Evolutionary conservation across 2,797 vertebrate species (phyloP).

Genomic region (Poecile montanus): DNA sequence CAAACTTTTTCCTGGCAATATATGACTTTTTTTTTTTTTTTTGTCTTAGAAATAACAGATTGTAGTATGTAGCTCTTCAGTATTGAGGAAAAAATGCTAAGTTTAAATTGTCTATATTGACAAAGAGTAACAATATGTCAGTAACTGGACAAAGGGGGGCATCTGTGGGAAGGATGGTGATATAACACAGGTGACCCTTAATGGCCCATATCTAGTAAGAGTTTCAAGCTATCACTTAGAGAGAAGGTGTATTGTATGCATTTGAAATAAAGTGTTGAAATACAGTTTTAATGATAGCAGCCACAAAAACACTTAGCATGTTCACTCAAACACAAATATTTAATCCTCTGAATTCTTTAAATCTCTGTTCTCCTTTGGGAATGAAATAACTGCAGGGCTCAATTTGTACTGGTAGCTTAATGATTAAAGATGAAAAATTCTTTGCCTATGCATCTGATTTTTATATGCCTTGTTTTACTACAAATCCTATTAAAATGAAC

Average conservation of each 20-base stretch:
- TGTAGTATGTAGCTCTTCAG: not conserved
- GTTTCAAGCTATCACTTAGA: conserved; percentile 18
- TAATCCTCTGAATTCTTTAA: conserved; percentile 84
- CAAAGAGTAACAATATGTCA: not conserved
- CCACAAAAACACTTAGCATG: conserved; percentile 77
- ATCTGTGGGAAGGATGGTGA: not conserved
- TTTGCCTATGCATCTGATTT: conserved; percentile 84
- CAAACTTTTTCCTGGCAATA: not conserved
- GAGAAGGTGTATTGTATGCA: not conserved
- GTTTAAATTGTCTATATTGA: not conserved
- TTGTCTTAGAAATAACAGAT: not conserved
- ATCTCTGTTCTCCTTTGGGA: conserved; percentile 81
- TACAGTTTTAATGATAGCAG: conserved; percentile 76
- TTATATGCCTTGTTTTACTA: conserved; percentile 80
- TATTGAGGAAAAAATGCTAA: not conserved
- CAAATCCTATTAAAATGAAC: conserved; percentile 85
- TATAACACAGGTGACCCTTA: not conserved
- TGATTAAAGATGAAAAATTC: conserved; percentile 86
- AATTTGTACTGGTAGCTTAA: conserved; percentile 86
- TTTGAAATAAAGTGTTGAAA: conserved; percentile 70
- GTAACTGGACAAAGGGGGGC: not conserved
- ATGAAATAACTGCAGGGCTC: conserved; percentile 82
- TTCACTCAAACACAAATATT: conserved; percentile 83
- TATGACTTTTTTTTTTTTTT: not conserved
- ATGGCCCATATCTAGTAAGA: not conserved